Evolutionary conservation across 2,113 vertebrate genomes (phyloP).

Genomic region (Chaetodon trifascialis): DNA sequence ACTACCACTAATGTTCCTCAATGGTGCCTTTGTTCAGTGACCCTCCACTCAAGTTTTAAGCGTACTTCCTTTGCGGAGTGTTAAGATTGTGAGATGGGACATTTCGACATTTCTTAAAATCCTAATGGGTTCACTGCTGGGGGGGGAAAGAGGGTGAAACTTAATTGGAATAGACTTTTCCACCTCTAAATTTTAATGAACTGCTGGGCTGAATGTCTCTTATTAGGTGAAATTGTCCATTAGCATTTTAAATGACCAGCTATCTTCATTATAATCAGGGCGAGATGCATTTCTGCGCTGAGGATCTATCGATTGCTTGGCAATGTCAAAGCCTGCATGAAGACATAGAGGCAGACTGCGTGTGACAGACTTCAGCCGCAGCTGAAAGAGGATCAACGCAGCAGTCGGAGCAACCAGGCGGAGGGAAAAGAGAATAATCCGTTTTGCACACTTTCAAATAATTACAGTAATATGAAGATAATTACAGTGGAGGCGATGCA

Average conservation of each 20-base stretch:
- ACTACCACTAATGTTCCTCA: constrained; percentile 61
- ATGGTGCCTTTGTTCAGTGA: constrained; percentile 61
- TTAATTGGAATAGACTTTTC: constrained; percentile 84
- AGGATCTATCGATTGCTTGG: constrained; percentile 77
- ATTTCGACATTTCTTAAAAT: constrained; percentile 76
- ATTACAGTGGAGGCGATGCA: constrained; percentile 77
- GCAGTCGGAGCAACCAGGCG: constrained; percentile 35
- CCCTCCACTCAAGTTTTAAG: constrained; percentile 57
- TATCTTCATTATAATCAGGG: constrained; percentile 84
- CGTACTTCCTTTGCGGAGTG: constrained; percentile 52
- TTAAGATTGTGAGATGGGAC: constrained; percentile 67
- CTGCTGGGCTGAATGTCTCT: constrained; percentile 78
- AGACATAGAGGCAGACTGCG: constrained; percentile 61
- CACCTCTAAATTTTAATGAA: constrained; percentile 85
- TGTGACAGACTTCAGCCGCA: constrained; percentile 61
- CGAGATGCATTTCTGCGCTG: constrained; percentile 71
- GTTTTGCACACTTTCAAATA: constrained; percentile 82
- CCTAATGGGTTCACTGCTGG: constrained; percentile 71
- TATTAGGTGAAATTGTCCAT: constrained; percentile 82
- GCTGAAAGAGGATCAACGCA: constrained; percentile 52
- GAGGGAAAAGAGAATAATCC: constrained; percentile 71
- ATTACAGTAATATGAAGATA: constrained; percentile 84
- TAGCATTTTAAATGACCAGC: constrained; percentile 84
- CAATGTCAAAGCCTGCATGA: constrained; percentile 80
- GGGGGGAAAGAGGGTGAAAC: constrained; percentile 62